Evolutionary conservation across 2,888 invertebrate genomes (phyloP), one percentile per base, ranked within the genome.

Genomic region (Pterostichus niger): DNA sequence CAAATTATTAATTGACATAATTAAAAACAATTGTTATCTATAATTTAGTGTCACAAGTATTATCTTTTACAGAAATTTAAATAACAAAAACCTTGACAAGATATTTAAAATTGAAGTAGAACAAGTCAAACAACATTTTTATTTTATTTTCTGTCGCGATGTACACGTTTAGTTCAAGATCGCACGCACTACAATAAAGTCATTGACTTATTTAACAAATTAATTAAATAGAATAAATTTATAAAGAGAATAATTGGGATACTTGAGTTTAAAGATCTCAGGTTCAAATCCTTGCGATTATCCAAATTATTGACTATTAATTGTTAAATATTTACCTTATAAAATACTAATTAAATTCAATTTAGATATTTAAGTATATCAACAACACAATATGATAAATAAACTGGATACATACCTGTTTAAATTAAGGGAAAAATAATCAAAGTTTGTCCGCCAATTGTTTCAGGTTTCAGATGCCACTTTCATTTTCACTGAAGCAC

Each of bases 51-150:
- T 5, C 9, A 40, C 40, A 40, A 7, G 6, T 6, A 7, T 40
- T 40, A 40, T 40, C 6, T 40, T 40, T 40, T 40, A 40, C 9
- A 40, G 5, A 40, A 40, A 40, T 40, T 40, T 40, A 40, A 40
- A 40, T 40, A 40, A 40, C 13, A 35, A 33, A 64, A 64, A n/a
- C 59, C 59, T 31, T 59, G 59, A 59, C 59, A 3, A 11, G 64
- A 5, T 64, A 64, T 71, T 71, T 71, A 71, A 44, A 71, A 40
- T 71, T 71, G 10, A 31, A 15, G 17, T 31, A 5, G 33, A 75
- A 75, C 75, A 52, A 75, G 75, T 75, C 13, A 52, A 31, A 52
- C 75, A 52, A 75, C 52, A 52, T 75, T 75, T 75, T 75, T 75
- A 31, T 13, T 75, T 75, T 75, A 49, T 75, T 40, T 75, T 75